Evolutionary conservation across 1,140 invertebrate genomes (phyloP).

Genomic region (Sminthurinus signatus): DNA sequence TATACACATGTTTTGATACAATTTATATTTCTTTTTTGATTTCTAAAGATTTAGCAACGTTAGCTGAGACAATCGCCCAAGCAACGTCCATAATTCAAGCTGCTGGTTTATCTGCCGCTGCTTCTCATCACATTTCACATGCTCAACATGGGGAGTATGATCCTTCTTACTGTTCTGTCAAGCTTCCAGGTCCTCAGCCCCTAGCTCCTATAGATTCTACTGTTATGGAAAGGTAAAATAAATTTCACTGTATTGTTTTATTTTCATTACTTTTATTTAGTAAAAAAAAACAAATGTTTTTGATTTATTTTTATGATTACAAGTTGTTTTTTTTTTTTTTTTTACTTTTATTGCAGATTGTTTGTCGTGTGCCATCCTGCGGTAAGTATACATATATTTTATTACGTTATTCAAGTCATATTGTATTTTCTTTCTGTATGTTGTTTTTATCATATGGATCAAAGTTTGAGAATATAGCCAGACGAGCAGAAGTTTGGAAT

Average conservation of each 20-base stretch:
- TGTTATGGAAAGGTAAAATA: constrained; percentile 54
- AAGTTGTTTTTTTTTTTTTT: not conserved
- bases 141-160: constrained; percentile 42
- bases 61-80: constrained; percentile 63
- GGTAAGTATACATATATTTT: no score
- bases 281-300: not conserved
- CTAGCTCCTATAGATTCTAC: constrained; percentile 64
- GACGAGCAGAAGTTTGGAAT: no score
- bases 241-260: not conserved
- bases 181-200: constrained; percentile 64
- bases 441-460: no score
- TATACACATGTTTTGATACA: not conserved
- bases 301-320: not conserved
- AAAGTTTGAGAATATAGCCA: no score
- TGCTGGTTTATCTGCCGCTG: constrained; percentile 48
- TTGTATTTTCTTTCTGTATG: no score
- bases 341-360: constrained; percentile 47
- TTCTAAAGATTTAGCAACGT: constrained; percentile 52
- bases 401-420: no score
- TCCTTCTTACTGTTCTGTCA: constrained; percentile 57
- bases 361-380: constrained; percentile 78
- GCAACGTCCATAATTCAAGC: constrained; percentile 62
- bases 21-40: no score
- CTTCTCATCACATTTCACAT: constrained; percentile 24
- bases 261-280: not conserved